Conservation (phyloP, 2,888 invertebrate genomes). For the Blastobasis lacticolella region DNA sequence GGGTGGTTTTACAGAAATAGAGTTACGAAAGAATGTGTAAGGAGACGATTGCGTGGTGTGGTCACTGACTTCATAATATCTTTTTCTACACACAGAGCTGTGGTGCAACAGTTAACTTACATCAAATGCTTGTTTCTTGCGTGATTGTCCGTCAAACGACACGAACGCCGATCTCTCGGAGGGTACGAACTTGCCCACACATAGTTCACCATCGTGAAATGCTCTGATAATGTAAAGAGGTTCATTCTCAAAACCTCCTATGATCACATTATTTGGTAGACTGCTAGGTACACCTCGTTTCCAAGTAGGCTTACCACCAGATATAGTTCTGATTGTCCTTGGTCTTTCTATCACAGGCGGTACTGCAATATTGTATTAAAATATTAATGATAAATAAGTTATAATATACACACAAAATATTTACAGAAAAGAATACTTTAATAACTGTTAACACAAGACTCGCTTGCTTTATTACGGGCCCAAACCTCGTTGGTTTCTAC, state of each 20-base stretch:
- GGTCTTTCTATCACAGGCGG: conserved; percentile 1
- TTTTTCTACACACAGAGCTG: too few species aligned
- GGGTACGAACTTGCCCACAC: conserved; percentile 84
- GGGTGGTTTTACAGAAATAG: too few species aligned
- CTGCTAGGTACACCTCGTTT: conserved; percentile 61
- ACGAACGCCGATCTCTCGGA: conserved; percentile 79
- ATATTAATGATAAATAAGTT: too few species aligned
- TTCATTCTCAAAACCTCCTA: conserved; percentile 77
- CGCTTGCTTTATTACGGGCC: too few species aligned
- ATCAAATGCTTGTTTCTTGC: conserved; percentile 80
- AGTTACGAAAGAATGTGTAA: too few species aligned
- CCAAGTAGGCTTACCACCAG: conserved; percentile 73
- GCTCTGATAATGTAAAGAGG: conserved; percentile 79
- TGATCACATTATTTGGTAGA: conserved; percentile 80
- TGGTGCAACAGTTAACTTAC: conserved; percentile 31
- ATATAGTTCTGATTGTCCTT: background rate
- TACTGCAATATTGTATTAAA: conserved; percentile 2
- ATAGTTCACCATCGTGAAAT: conserved; percentile 78
- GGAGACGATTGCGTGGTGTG: too few species aligned
- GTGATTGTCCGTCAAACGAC: conserved; percentile 83
- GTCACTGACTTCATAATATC: too few species aligned
- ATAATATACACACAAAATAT: too few species aligned
- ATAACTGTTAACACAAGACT: too few species aligned
- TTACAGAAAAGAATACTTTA: too few species aligned
- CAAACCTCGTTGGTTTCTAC: too few species aligned